Conservation (phyloP, 2,113 vertebrate genomes). For the Protobothrops flavoviridis region DNA sequence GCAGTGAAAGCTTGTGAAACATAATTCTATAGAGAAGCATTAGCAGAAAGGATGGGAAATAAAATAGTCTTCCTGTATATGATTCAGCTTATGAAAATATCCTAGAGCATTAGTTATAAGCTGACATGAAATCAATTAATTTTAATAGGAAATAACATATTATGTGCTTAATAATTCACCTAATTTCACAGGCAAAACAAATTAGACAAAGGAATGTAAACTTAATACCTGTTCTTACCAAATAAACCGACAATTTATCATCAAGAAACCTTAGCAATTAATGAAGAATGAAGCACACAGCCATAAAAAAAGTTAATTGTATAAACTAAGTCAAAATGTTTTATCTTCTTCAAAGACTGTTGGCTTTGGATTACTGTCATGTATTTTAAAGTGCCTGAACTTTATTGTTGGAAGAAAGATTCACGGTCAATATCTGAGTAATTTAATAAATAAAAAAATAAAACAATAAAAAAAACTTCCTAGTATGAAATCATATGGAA, state of each 20-base stretch:
- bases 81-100: slow-evolving; percentile 62
- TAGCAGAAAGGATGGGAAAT: slow-evolving; percentile 62
- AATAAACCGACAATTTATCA: slow-evolving; percentile 73
- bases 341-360: slow-evolving; percentile 59
- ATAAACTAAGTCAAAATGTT: slow-evolving; percentile 61
- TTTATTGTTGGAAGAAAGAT: slow-evolving; percentile 13
- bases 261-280: slow-evolving; percentile 62
- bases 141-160: slow-evolving; percentile 78
- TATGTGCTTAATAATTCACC: slow-evolving; percentile 78
- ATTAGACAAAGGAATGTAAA: slow-evolving; percentile 77
- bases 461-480: slow-evolving; percentile 14
- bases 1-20: slow-evolving; percentile 19
- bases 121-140: slow-evolving; percentile 77
- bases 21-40: slow-evolving; percentile 49
- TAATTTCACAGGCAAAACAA: slow-evolving; percentile 76
- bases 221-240: slow-evolving; percentile 66
- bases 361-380: slow-evolving; percentile 44
- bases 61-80: slow-evolving; percentile 52
- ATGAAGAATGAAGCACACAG: slow-evolving; percentile 61
- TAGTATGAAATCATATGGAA: slow-evolving; percentile 16
- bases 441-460: slow-evolving; percentile 48
- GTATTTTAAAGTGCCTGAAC: slow-evolving; percentile 49
- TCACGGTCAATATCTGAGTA: slow-evolving; percentile 32
- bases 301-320: slow-evolving; percentile 62
- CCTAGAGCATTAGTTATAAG: slow-evolving; percentile 71